phyloP scores from a whole-genome alignment of 23 tunicate species.

The Clavelina lepadiformis region DNA sequence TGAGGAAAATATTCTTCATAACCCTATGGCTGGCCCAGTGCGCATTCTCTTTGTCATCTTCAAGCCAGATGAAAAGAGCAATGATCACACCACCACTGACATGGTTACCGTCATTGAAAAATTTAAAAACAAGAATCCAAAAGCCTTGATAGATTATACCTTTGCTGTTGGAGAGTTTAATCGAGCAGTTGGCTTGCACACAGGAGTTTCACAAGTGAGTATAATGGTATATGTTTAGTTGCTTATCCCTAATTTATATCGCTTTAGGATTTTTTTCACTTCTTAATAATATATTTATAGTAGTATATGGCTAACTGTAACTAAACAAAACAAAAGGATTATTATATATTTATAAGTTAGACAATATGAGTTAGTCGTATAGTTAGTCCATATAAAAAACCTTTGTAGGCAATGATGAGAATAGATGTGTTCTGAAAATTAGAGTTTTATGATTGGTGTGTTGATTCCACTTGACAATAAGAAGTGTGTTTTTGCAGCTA shows the following conservation, averaged over 20 bases:
- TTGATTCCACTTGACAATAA: neutral
- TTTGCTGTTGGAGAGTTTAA: conserved; percentile 68
- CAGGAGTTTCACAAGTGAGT: conserved; percentile 49
- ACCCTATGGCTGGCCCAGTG: conserved; percentile 31
- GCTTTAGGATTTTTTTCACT: too few species aligned
- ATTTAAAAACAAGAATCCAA: conserved; percentile 42
- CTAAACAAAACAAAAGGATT: too few species aligned
- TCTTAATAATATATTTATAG: too few species aligned
- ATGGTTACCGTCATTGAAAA: conserved; percentile 32
- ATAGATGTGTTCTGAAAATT: neutral
- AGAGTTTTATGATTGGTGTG: neutral
- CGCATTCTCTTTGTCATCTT: conserved; percentile 64
- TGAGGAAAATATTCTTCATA: conserved; percentile 26
- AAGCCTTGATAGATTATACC: conserved; percentile 47
- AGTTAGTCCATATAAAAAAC: too few species aligned
- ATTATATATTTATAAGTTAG: too few species aligned
- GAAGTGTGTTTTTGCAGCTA: neutral
- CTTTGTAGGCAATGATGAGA: neutral
- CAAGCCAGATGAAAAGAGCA: conserved; percentile 14
- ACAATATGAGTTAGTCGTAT: too few species aligned
- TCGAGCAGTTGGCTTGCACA: conserved; percentile 65
- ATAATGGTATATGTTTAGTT: too few species aligned
- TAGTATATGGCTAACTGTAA: too few species aligned
- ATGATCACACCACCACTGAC: conserved; percentile 20
- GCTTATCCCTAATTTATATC: too few species aligned